Percentiles rank a stretch among this genome's conserved stretches.
phyloP scores from a whole-genome alignment of 23 tunicate species.

The Halocynthia roretzi region DNA sequence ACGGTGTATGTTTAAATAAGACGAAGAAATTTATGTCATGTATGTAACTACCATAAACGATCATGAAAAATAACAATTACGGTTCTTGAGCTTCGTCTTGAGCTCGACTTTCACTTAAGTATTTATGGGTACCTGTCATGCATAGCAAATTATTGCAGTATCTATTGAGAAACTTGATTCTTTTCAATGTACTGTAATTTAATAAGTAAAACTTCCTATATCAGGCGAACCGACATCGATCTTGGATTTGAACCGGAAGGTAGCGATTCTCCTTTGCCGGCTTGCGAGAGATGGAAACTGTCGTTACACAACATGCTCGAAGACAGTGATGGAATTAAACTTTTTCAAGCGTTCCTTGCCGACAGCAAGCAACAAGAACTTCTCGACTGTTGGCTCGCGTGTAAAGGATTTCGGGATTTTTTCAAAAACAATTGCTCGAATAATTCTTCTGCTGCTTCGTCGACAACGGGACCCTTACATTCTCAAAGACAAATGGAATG shows the following conservation, averaged over 20 bases:
- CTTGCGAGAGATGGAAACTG: conserved; percentile 71
- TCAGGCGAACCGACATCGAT: conserved; percentile 58
- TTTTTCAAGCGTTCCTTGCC: conserved; percentile 35
- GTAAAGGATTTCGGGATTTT: conserved; percentile 87
- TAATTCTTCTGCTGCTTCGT: conserved; percentile 87
- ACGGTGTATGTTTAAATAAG: no score
- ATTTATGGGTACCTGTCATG: no score
- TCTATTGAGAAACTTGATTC: no score
- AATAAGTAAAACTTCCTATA: not conserved
- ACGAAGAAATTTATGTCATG: no score
- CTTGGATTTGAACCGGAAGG: conserved; percentile 91
- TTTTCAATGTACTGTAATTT: no score
- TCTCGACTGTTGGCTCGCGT: conserved; percentile 73
- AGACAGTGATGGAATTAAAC: conserved; percentile 71
- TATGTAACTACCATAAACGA: no score
- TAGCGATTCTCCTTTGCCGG: conserved; percentile 57
- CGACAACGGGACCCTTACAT: conserved; percentile 61
- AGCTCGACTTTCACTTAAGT: no score
- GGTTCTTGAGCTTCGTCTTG: no score
- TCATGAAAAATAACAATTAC: no score
- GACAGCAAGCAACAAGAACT: conserved; percentile 36
- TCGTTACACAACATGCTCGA: conserved; percentile 64
- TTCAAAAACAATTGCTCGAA: conserved; percentile 40
- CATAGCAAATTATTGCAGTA: no score
- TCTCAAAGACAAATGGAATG: conserved; percentile 19